Evolutionary conservation across 2,113 vertebrate genomes (phyloP).

Genomic region (Willisornis vidua): DNA sequence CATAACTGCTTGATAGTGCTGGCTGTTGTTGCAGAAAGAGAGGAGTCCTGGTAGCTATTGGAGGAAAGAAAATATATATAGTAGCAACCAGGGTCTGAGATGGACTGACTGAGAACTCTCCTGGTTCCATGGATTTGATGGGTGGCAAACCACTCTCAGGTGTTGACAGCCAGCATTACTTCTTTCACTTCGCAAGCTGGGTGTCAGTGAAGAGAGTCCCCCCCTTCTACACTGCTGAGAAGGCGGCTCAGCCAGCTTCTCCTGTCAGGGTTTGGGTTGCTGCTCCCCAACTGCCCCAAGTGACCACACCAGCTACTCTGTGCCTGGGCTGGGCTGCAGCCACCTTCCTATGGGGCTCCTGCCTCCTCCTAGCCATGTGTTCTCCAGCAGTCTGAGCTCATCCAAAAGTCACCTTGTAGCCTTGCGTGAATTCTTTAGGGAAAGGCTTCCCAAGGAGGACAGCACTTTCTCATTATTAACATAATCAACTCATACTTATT

Average conservation of each 20-base stretch:
- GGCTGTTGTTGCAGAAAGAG: neutral
- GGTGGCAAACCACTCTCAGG: neutral
- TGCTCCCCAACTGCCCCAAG: fast-evolving
- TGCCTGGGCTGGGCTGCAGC: neutral
- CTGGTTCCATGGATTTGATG: neutral
- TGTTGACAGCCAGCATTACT: neutral
- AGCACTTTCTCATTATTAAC: neutral
- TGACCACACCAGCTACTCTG: fast-evolving
- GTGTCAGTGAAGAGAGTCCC: neutral
- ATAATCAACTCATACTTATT: neutral
- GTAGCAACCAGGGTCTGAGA: neutral
- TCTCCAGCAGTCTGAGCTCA: fast-evolving
- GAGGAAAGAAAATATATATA: neutral
- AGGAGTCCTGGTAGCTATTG: neutral
- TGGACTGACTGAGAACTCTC: neutral
- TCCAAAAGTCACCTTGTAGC: neutral
- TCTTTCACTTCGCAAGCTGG: neutral
- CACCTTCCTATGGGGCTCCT: neutral
- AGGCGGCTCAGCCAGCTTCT: neutral
- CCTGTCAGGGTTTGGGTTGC: neutral
- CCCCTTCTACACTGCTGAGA: neutral
- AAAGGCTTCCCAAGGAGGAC: neutral
- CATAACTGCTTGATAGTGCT: neutral
- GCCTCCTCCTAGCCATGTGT: neutral
- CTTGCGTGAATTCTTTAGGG: neutral